Conservation (phyloP, 2,113 vertebrate species). For the Excalfactoria chinensis region DNA sequence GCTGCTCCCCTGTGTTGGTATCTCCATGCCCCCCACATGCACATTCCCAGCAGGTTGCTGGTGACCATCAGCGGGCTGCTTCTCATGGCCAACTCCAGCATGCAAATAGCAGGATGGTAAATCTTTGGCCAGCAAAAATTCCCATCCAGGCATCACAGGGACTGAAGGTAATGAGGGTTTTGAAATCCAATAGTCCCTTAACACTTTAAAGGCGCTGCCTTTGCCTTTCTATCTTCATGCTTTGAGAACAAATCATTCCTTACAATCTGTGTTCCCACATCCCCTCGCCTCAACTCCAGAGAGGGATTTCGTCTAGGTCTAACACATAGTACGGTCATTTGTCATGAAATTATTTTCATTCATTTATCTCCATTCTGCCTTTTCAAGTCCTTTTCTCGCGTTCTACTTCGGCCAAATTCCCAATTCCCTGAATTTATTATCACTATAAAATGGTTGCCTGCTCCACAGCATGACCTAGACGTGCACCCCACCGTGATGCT, state of each 20-base stretch:
- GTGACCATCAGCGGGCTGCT: not conserved
- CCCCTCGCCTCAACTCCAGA: not conserved
- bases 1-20: not conserved
- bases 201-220: not conserved
- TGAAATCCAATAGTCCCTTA: conserved; percentile 23
- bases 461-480: conserved; percentile 64
- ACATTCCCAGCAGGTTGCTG: not conserved
- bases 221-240: not conserved
- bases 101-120: not conserved
- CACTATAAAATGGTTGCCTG: conserved; percentile 65
- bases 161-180: not conserved
- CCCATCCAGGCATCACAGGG: not conserved
- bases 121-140: conserved; percentile 12
- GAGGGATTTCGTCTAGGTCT: conserved; percentile 10
- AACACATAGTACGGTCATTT: not conserved
- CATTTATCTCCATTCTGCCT: conserved; percentile 57
- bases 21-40: not conserved
- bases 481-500: conserved; percentile 47
- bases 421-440: conserved; percentile 75
- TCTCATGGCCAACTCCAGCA: not conserved
- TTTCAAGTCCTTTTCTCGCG: conserved; percentile 24
- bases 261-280: not conserved
- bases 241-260: conserved; percentile 36
- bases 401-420: conserved; percentile 61
- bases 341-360: conserved; percentile 39